Percentiles rank a stretch among this genome's conserved stretches.
Evolutionary conservation across 1,140 invertebrate species (phyloP).

Genomic region (Patella vulgata): DNA sequence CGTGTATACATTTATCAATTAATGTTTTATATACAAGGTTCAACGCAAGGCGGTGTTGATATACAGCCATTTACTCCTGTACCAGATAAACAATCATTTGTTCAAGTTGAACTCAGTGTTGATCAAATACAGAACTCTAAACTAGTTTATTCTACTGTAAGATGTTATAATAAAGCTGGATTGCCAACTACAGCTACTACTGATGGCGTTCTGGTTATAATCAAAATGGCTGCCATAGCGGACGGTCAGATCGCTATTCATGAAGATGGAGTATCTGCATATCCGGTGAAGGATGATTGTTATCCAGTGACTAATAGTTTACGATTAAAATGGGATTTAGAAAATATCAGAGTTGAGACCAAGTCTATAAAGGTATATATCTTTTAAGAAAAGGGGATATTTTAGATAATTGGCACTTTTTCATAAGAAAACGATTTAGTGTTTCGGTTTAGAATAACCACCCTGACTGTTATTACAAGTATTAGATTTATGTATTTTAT

Average conservation of each 20-base stretch:
- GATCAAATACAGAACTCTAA: background rate
- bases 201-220: constrained; percentile 34
- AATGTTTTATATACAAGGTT: constrained; percentile 4
- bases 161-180: constrained; percentile 37
- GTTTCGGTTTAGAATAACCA: no score
- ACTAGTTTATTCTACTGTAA: constrained; percentile 28
- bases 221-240: background rate
- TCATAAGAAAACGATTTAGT: no score
- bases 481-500: background rate
- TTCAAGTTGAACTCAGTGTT: background rate
- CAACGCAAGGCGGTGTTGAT: background rate
- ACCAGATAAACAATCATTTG: background rate
- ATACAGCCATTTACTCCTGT: constrained; percentile 5
- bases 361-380: background rate
- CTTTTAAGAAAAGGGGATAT: background rate
- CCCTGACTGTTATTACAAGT: no score
- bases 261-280: constrained; percentile 13
- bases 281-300: constrained; percentile 17
- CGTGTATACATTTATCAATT: no score
- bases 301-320: constrained; percentile 3
- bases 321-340: constrained; percentile 6
- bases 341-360: background rate
- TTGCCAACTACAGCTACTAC: constrained; percentile 16
- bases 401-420: no score
- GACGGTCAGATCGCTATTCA: constrained; percentile 9